phyloP scores from a whole-genome alignment of 2,797 vertebrate species.

The Hydrophis major region DNA sequence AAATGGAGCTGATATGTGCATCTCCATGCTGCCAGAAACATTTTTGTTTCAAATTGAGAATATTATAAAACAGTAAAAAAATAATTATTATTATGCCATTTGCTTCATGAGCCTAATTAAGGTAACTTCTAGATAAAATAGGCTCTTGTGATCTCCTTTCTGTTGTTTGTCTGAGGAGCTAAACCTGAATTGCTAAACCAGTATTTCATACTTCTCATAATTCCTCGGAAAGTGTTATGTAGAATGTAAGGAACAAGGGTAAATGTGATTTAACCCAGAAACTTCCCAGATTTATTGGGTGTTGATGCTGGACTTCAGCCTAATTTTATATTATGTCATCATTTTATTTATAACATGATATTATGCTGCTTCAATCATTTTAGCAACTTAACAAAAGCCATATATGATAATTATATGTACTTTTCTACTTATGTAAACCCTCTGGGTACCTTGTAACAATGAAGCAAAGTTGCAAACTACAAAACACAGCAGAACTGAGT shows the following conservation, averaged over 20 bases:
- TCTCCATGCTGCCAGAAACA: neutral
- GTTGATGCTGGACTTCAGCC: neutral
- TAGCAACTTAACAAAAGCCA: neutral
- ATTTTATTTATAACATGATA: neutral
- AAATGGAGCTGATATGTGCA: neutral
- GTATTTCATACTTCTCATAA: neutral
- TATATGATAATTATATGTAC: neutral
- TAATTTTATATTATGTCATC: neutral
- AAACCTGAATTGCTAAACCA: neutral
- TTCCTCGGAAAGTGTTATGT: neutral
- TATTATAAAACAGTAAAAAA: neutral
- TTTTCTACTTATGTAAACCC: neutral
- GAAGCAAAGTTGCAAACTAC: neutral
- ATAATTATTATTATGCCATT: neutral
- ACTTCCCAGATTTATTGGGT: neutral
- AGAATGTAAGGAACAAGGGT: neutral
- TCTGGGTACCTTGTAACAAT: neutral
- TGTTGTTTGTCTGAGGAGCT: neutral
- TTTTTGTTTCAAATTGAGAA: neutral
- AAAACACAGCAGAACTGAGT: neutral
- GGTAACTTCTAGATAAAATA: neutral
- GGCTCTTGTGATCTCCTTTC: neutral
- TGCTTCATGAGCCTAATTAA: neutral
- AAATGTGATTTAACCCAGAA: neutral
- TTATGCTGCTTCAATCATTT: neutral